Evolutionary conservation across 2,797 vertebrate species (phyloP), one percentile per base, ranked within the genome.

Genomic region (Tragelaphus oryx): DNA sequence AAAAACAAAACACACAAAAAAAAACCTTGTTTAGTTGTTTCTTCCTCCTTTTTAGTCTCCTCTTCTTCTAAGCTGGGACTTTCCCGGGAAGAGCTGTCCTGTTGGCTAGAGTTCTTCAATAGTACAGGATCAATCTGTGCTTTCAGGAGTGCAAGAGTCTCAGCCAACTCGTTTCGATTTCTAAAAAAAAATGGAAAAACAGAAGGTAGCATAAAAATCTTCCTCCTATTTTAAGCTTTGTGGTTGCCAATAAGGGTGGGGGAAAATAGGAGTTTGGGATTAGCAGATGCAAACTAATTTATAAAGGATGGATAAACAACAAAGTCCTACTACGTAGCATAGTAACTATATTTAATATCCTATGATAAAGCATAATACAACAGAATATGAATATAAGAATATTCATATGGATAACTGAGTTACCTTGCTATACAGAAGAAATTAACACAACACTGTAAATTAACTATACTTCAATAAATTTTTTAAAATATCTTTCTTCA

Each of bases 101-200:
- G 98, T 62, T 98, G 98, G 88, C 92, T 99, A 93, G 96, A 98
- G 82, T 96, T 99, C 97, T 98, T 99, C 97, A 99, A 93, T 44
- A 98, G 98, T n/a, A 98, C 98, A 30, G 99, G 99, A 79, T 99
- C 99, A 17, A 99, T 99, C 97, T 99, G 99, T 78, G 99, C 98
- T 98, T 99, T 99, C 97, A 99, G 97, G 92, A 99, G 99, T 81
- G 99, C 99, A 91, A 99, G 98, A 83, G 99, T 99, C 97, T 99
- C 99, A 0, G 99, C 99, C 96, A 99, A 98, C 84, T 99, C 99
- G 2, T 99, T 99, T 93, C 99, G 99, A 90, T 98, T 99, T 98
- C 99, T 99, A 98, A 92, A 98, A 98, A 65, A 93, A 97, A 48
- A 41, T 14, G 78, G 94, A 81, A 93, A 94, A 96, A 98, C 94